Conservation (phyloP, 2,888 invertebrate species). For the Drosophila ustulata region DNA sequence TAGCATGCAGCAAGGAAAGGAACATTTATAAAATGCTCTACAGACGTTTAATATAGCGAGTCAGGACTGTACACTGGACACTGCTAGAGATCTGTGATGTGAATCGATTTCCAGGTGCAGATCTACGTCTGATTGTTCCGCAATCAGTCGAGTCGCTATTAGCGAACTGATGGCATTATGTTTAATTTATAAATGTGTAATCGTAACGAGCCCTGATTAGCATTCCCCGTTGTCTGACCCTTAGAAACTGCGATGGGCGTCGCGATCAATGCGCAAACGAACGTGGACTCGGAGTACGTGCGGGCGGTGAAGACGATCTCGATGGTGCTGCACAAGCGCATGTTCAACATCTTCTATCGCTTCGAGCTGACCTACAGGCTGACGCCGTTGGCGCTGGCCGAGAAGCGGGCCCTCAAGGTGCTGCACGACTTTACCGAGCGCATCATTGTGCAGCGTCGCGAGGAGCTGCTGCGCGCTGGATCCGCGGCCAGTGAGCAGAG, state of each 20-base stretch:
- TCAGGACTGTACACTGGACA: no score
- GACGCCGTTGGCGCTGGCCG: constrained; percentile 87
- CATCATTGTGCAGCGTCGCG: constrained; percentile 86
- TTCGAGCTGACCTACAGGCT: constrained; percentile 85
- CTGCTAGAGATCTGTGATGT: no score
- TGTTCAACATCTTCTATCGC: constrained; percentile 83
- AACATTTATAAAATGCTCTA: no score
- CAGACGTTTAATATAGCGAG: no score
- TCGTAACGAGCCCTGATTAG: not conserved
- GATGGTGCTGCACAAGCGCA: constrained; percentile 83
- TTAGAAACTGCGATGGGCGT: constrained; percentile 95
- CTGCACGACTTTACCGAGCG: constrained; percentile 87
- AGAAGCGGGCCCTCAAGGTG: constrained; percentile 85
- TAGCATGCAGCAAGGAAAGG: no score
- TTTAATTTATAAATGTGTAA: not conserved
- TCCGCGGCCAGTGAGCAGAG: not conserved
- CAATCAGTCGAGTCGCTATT: no score
- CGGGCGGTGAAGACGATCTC: constrained; percentile 88
- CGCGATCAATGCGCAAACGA: constrained; percentile 89
- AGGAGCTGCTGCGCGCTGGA: constrained; percentile 76
- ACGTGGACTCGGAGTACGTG: constrained; percentile 90
- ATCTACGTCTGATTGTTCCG: no score
- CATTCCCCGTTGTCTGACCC: not conserved
- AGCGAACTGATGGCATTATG: no score
- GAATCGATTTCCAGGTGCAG: no score